phyloP scores from a whole-genome alignment of 2,797 vertebrate species.

The Brachymystax lenok region DNA sequence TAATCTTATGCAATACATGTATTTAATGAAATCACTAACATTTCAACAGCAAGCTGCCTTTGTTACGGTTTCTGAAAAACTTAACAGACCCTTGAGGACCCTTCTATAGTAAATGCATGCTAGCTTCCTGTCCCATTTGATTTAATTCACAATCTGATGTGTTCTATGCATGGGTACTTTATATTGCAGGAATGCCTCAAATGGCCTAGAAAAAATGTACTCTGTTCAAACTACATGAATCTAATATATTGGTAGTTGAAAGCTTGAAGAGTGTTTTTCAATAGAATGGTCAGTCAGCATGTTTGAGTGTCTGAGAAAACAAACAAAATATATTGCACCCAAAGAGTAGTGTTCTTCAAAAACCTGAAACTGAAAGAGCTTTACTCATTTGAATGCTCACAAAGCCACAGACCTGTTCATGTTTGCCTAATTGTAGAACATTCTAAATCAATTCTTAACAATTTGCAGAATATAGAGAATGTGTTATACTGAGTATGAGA shows the following conservation, averaged over 20 bases:
- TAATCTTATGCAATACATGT: neutral
- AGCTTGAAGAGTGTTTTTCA: neutral
- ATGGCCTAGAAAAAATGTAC: neutral
- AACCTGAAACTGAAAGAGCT: constrained; percentile 3
- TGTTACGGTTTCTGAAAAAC: neutral
- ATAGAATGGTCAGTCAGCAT: constrained; percentile 3
- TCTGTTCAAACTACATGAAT: neutral
- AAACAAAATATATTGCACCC: neutral
- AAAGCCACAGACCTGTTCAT: neutral
- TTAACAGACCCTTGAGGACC: neutral
- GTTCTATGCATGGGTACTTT: constrained; percentile 1
- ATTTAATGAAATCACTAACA: neutral
- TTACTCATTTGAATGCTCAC: neutral
- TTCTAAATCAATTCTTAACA: neutral
- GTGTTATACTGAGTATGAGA: neutral
- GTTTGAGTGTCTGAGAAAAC: neutral
- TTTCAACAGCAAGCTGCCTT: neutral
- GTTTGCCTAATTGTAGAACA: neutral
- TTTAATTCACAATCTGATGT: neutral
- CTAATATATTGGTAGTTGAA: neutral
- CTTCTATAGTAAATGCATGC: neutral
- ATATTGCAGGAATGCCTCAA: neutral
- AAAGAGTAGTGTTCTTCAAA: neutral
- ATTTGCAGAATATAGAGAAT: neutral
- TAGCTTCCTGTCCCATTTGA: neutral